Evolutionary conservation across 2,797 vertebrate genomes (phyloP).

Genomic region (Pelodytes ibericus): DNA sequence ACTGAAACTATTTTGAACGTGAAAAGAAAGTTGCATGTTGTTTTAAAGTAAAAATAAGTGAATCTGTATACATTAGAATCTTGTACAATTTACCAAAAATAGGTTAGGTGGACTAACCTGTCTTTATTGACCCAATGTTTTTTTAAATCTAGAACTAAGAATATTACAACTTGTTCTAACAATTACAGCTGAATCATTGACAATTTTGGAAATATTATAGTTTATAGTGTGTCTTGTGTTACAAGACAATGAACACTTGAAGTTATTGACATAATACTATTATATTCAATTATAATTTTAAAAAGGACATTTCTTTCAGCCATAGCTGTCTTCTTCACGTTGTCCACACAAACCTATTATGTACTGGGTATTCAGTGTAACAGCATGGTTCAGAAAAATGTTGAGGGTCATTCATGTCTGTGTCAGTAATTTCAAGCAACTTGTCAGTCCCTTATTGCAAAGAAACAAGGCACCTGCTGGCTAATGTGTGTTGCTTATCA

Average conservation of each 20-base stretch:
- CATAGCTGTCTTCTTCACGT: background rate
- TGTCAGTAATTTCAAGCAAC: conserved; percentile 1
- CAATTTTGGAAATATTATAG: no score
- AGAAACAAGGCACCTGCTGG: conserved; percentile 9
- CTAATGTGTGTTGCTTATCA: conserved; percentile 5
- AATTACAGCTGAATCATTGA: no score
- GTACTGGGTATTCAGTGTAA: conserved; percentile 13
- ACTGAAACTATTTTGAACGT: no score
- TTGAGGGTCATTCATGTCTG: conserved; percentile 18
- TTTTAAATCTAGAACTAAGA: no score
- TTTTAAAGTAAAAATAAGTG: no score
- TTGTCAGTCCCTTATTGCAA: conserved; percentile 6
- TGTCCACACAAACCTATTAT: background rate
- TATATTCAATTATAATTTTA: background rate
- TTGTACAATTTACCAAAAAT: no score
- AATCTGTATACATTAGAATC: no score
- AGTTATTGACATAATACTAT: background rate
- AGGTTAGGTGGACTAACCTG: no score
- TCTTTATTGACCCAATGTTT: no score
- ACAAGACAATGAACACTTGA: background rate
- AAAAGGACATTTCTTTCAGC: background rate
- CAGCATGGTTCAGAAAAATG: conserved; percentile 24
- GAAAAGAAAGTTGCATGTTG: no score
- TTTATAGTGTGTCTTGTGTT: no score
- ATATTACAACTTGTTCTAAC: no score